phyloP scores from a whole-genome alignment of 2,888 invertebrate species.

The Conops quadrifasciatus region DNA sequence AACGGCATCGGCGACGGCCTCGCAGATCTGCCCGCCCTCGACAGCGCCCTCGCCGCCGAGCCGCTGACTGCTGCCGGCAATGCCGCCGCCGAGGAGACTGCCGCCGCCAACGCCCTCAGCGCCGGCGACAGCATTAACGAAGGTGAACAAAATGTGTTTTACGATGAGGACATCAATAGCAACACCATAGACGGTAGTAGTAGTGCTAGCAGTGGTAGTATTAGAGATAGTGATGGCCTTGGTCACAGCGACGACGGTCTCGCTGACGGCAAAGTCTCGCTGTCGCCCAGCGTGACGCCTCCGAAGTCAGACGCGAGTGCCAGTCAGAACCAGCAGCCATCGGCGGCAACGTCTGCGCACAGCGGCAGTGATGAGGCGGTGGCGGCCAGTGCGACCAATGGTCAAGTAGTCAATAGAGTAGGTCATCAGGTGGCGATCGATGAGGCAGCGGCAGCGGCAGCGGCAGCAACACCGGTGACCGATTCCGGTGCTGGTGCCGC shows the following conservation, averaged over 20 bases:
- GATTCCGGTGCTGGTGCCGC: constrained; percentile 37
- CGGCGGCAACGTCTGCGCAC: constrained; percentile 5
- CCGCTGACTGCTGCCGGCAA: constrained; percentile 47
- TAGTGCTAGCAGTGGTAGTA: constrained; percentile 47
- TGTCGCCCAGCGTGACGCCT: constrained; percentile 37
- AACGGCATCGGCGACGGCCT: constrained; percentile 58
- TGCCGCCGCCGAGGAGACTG: constrained; percentile 49
- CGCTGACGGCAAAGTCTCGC: constrained; percentile 40
- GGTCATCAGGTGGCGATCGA: constrained; percentile 33
- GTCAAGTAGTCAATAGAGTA: constrained; percentile 37
- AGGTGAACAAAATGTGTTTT: constrained; percentile 66
- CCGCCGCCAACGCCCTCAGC: constrained; percentile 53
- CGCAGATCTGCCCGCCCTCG: constrained; percentile 53
- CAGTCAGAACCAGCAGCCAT: not conserved
- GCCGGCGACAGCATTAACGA: constrained; percentile 48
- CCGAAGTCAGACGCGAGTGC: not conserved
- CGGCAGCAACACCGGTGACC: not conserved
- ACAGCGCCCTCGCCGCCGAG: constrained; percentile 53
- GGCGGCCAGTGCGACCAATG: not conserved
- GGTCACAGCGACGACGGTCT: constrained; percentile 19
- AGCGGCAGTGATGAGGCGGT: not conserved
- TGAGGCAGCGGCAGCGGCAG: constrained; percentile 40
- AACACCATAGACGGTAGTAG: constrained; percentile 60
- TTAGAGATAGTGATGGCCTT: constrained; percentile 55
- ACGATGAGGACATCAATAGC: constrained; percentile 58